These are phyloP conservation scores for Colostygia pectinataria DNA, from an alignment of 2,888 invertebrate genomes.

Conservation along the genomic window DNA sequence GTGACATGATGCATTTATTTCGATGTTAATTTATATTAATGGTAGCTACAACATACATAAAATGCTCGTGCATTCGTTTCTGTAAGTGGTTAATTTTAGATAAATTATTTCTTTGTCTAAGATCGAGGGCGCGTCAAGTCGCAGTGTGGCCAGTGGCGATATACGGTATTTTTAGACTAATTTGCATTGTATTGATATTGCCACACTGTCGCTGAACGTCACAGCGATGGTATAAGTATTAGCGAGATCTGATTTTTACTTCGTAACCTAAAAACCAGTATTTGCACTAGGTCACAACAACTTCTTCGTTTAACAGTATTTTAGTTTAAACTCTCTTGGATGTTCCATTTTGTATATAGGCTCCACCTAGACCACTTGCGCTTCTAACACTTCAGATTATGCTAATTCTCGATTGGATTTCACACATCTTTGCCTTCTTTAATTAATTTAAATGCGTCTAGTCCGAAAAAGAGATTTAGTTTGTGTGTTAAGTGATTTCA, in stretches of 20 bases:
- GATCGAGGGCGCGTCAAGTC: conserved; percentile 45
- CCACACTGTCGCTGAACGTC: conserved; percentile 51
- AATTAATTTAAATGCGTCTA: conserved; percentile 78
- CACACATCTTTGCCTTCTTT: conserved; percentile 80
- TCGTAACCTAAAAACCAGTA: conserved; percentile 64
- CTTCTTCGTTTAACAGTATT: conserved; percentile 68
- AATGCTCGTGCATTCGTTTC: conserved; percentile 76
- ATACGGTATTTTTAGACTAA: conserved; percentile 64
- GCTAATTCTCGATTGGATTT: conserved; percentile 68
- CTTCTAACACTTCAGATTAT: conserved; percentile 53
- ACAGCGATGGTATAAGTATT: conserved; percentile 58
- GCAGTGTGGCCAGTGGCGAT: conserved; percentile 56
- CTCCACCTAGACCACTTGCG: conserved; percentile 47
- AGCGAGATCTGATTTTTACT: conserved; percentile 70
- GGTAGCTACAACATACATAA: conserved; percentile 77
- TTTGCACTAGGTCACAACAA: conserved; percentile 70
- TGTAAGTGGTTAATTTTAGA: conserved; percentile 73
- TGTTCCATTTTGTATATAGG: conserved; percentile 67
- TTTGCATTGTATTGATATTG: conserved; percentile 57
- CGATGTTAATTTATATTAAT: conserved; percentile 80
- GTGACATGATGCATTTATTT: conserved; percentile 83
- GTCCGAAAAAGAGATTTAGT: conserved; percentile 81
- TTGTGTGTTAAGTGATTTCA: conserved; percentile 69
- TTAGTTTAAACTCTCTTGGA: conserved; percentile 65
- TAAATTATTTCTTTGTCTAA: conserved; percentile 70